Evolutionary conservation across 2,113 vertebrate species (phyloP).

Genomic region (Cranoglanis bouderius): DNA sequence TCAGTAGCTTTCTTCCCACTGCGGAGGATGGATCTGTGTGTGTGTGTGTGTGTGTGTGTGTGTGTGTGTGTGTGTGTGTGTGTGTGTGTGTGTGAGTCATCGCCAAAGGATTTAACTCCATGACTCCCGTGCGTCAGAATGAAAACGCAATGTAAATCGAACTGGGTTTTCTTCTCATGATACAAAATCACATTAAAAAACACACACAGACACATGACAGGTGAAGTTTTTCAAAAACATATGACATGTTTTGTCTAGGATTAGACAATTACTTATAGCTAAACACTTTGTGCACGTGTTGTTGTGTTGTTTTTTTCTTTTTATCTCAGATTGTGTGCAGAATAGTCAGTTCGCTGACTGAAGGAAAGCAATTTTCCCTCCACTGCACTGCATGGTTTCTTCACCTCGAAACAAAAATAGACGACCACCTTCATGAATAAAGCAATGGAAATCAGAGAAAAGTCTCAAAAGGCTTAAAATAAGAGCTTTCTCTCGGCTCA

Average conservation of each 20-base stretch:
- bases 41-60: constrained; percentile 61
- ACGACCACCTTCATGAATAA: not conserved
- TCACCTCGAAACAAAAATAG: not conserved
- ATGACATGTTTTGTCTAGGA: not conserved
- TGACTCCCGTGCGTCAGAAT: constrained; percentile 30
- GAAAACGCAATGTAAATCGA: not conserved
- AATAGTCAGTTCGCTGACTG: not conserved
- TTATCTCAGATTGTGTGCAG: not conserved
- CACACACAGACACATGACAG: not conserved
- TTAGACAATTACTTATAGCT: not conserved
- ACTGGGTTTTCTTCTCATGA: not conserved
- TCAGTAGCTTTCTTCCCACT: constrained; percentile 39
- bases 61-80: constrained; percentile 62
- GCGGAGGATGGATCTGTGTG: constrained; percentile 52
- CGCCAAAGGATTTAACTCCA: constrained; percentile 71
- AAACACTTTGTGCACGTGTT: not conserved
- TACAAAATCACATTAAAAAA: not conserved
- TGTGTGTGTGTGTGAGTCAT: constrained; percentile 75
- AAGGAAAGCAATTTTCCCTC: not conserved
- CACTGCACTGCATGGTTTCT: not conserved
- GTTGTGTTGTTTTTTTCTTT: not conserved
- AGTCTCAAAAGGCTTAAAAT: not conserved
- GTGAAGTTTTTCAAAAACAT: not conserved
- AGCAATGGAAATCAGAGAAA: constrained; percentile 8
- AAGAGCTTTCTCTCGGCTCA: constrained; percentile 26